phyloP scores from a whole-genome alignment of 2,797 vertebrate genomes.

The Pseudopleuronectes americanus region DNA sequence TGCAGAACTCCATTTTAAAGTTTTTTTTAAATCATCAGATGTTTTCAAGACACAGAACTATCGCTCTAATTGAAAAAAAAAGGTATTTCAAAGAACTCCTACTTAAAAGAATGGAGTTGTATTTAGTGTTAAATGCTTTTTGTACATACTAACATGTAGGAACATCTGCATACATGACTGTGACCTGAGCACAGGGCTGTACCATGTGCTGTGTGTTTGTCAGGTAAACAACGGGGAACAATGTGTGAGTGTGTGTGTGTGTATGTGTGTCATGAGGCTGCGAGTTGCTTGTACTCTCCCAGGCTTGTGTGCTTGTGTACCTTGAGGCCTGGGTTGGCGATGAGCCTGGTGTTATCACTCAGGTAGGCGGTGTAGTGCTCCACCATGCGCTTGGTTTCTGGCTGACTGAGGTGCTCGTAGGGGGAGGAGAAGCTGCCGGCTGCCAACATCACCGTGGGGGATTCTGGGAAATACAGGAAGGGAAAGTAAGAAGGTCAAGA shows the following conservation, averaged over 20 bases:
- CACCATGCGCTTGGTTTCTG: slow-evolving; percentile 98
- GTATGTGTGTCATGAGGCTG: slow-evolving; percentile 25
- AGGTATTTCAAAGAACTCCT: too few species aligned
- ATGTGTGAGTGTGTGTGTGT: not conserved
- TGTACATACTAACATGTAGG: not conserved
- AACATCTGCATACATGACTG: slow-evolving; percentile 12
- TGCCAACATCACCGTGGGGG: slow-evolving; percentile 96
- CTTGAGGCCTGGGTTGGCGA: slow-evolving; percentile 98
- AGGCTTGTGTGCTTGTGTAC: slow-evolving; percentile 73
- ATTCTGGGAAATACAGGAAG: slow-evolving; percentile 83
- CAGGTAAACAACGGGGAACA: slow-evolving; percentile 17
- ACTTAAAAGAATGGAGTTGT: too few species aligned
- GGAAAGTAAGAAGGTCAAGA: slow-evolving; percentile 12
- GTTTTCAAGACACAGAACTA: not conserved
- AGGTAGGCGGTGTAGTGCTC: slow-evolving; percentile 99
- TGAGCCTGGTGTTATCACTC: slow-evolving; percentile 98
- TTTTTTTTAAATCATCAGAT: slow-evolving; percentile 7
- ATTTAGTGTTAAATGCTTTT: not conserved
- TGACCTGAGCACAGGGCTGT: slow-evolving; percentile 10
- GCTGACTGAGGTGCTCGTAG: slow-evolving; percentile 97
- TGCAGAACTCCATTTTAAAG: slow-evolving; percentile 48
- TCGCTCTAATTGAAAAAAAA: not conserved
- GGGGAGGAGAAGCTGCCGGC: slow-evolving; percentile 98
- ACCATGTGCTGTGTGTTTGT: slow-evolving; percentile 32
- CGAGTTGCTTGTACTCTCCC: slow-evolving; percentile 4